Base-by-base conservation (phyloP, 2,113 vertebrate genomes). In the Papio anubis region DNA sequence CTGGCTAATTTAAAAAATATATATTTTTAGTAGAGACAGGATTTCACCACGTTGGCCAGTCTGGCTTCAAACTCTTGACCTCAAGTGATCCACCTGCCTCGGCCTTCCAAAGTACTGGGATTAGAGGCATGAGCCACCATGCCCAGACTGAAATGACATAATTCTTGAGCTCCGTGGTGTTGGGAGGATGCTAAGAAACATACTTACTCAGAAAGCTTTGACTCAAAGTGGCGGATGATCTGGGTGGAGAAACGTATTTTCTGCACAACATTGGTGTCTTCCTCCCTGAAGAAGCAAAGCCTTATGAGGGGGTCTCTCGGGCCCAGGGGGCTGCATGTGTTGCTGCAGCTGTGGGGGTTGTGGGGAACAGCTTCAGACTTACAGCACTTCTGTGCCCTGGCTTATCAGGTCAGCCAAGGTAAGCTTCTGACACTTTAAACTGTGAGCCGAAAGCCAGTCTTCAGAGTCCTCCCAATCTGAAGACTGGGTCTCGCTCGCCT, bases 141-240 rank as follows among this genome's bases (percentile, higher is more conserved):
- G 27, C 27, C 61, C 11, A 5, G 30, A 64, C 61, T 6, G 12
- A 64, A 57, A 55, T 30, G 38, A 72, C 12, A 4, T 4, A 1
- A 55, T 52, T 38, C 61, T 10, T 48, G 25, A 27, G 70, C 43
- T 66, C 25, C n/a, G 11, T 4, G 43, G 18, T 20, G 9, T 8
- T 38, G 59, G 61, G 27, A 40, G 35, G 64, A 35, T 13, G 0
- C 0, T 0, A 68, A 66, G 48, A 80, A 59, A n/a, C 18, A 14
- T 84, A 99, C 99, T 99, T 98, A 99, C 99, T 98, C 97, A 75
- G 97, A 98, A 93, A 99, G 98, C 89, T 98, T 98, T 80, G 97
- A 98, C 93, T 99, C 98, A 92, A 99, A 99, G 43, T 98, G 70
- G 0, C 1, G 40, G 95, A 99, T 5, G 16, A 66, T 45, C 79